Conservation (phyloP, 1,140 invertebrate genomes). For the Trichonephila clavata region DNA sequence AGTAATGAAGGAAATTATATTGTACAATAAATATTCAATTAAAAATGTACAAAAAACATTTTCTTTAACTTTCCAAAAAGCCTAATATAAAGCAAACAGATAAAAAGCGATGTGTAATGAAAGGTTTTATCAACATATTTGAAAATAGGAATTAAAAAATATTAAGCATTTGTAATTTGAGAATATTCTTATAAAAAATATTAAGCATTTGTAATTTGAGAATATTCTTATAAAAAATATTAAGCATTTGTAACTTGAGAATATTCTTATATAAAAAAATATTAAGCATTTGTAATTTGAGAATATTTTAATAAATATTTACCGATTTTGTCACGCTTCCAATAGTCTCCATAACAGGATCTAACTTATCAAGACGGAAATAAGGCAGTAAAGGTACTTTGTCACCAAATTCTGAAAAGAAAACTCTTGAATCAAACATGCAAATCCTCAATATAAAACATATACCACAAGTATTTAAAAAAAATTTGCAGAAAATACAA, state of each 20-base stretch:
- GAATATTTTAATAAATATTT: conserved; percentile 78
- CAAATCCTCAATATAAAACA: too few species aligned
- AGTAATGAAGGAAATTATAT: too few species aligned
- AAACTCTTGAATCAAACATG: neutral
- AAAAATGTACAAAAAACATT: too few species aligned
- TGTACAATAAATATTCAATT: too few species aligned
- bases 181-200: neutral
- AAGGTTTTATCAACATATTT: neutral
- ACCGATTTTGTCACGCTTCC: conserved; percentile 84
- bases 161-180: neutral
- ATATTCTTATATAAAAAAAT: neutral
- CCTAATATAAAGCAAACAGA: too few species aligned
- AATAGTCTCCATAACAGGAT: conserved; percentile 85
- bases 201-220: neutral
- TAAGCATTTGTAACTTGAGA: neutral
- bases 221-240: neutral
- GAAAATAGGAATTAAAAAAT: neutral
- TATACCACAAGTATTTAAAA: neutral
- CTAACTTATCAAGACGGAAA: conserved; percentile 88
- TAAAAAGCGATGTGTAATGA: neutral
- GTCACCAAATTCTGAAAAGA: conserved; percentile 89
- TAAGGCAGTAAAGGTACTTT: conserved; percentile 92
- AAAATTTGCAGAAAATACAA: too few species aligned
- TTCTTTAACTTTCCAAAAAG: too few species aligned
- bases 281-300: neutral